phyloP scores from a whole-genome alignment of 2,797 vertebrate genomes.

The Macrochelys suwanniensis region DNA sequence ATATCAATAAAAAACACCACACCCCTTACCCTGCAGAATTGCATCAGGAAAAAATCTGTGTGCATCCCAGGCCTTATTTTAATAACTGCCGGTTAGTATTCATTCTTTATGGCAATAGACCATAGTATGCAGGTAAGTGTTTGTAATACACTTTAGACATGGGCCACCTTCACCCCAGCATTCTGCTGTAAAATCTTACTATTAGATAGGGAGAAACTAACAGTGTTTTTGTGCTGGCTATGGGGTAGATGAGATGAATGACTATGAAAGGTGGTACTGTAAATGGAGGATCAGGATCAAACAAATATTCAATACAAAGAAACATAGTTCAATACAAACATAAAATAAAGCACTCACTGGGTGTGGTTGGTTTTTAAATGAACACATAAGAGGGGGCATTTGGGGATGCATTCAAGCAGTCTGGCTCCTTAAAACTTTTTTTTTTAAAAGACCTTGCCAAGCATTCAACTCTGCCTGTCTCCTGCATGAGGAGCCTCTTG shows the following conservation, averaged over 20 bases:
- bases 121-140: not conserved
- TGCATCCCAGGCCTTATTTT: not conserved
- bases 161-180: not conserved
- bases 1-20: not conserved
- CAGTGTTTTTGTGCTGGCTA: not conserved
- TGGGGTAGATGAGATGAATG: not conserved
- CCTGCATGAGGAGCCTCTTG: not conserved
- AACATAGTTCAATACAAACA: slow-evolving; percentile 13
- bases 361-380: not conserved
- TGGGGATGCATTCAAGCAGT: not conserved
- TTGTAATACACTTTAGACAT: not conserved
- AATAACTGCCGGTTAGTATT: not conserved
- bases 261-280: not conserved
- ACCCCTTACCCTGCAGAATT: not conserved
- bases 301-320: not conserved
- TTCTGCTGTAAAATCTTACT: not conserved
- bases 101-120: not conserved
- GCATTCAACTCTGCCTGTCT: not conserved
- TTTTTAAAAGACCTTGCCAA: not conserved
- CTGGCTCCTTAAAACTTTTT: not conserved
- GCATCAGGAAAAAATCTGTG: not conserved
- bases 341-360: not conserved
- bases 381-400: not conserved
- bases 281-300: not conserved
- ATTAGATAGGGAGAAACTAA: not conserved